Evolutionary conservation across 2,888 invertebrate species (phyloP).

Genomic region (Hemithea aestivaria): DNA sequence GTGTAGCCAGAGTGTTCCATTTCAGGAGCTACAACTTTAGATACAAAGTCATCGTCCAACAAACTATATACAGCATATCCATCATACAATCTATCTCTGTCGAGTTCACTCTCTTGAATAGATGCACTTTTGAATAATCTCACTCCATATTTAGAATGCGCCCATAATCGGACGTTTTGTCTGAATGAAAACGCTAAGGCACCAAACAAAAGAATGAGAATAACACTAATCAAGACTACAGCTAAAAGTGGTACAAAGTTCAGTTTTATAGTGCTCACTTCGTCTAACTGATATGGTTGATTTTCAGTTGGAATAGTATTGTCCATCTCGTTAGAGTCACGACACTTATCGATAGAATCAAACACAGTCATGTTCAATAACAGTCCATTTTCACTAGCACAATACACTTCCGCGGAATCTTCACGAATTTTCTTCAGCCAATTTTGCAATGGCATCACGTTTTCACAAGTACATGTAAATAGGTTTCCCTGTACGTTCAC

Average conservation of each 20-base stretch:
- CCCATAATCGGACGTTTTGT: conserved; percentile 89
- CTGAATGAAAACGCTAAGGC: conserved; percentile 87
- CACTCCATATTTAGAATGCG: conserved; percentile 88
- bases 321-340: conserved; percentile 67
- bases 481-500: conserved; percentile 85
- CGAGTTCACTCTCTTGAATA: conserved; percentile 77
- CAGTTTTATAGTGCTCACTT: conserved; percentile 82
- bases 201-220: conserved; percentile 84
- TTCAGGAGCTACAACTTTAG: conserved; percentile 84
- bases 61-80: conserved; percentile 93
- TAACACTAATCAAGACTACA: conserved; percentile 84
- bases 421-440: conserved; percentile 83
- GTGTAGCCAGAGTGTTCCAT: conserved; percentile 83
- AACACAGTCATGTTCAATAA: conserved; percentile 65
- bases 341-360: conserved; percentile 70
- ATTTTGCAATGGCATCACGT: conserved; percentile 81
- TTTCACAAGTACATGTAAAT: conserved; percentile 88
- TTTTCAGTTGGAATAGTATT: conserved; percentile 79
- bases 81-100: conserved; percentile 87
- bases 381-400: conserved; percentile 75
- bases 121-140: conserved; percentile 84
- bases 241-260: conserved; percentile 87
- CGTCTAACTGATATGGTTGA: conserved; percentile 81
- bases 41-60: conserved; percentile 86
- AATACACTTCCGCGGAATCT: conserved; percentile 82